Conservation (phyloP, 2,113 vertebrate genomes). For the Coturnix japonica region DNA sequence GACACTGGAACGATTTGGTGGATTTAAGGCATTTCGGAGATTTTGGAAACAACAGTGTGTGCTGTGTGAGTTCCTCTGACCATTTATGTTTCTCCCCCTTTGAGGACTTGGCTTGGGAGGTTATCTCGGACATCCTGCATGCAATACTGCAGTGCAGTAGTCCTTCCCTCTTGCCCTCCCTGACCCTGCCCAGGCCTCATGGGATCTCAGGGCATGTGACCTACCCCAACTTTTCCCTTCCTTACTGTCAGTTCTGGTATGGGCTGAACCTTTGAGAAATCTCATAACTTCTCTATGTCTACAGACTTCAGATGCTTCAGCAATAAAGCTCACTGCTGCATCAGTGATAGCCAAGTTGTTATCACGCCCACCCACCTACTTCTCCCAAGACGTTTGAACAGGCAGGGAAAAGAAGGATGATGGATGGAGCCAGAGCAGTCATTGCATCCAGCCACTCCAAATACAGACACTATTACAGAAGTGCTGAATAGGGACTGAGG, state of each 20-base stretch:
- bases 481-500: neutral
- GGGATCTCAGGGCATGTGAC: neutral
- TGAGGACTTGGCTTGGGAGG: neutral
- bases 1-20: neutral
- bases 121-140: neutral
- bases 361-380: neutral
- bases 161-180: neutral
- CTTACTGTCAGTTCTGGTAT: neutral
- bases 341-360: neutral
- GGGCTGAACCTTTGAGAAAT: neutral
- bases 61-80: neutral
- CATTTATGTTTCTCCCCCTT: neutral
- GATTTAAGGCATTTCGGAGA: neutral
- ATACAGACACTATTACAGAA: neutral
- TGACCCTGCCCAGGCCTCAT: neutral
- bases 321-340: neutral
- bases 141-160: rapidly evolving
- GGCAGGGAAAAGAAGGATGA: neutral
- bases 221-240: neutral
- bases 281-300: neutral
- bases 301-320: neutral
- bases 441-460: neutral
- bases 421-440: neutral
- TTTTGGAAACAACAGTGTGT: neutral
- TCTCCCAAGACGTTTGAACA: rapidly evolving